phyloP scores from a whole-genome alignment of 2,797 vertebrate species.

The Malurus leucopterus region DNA sequence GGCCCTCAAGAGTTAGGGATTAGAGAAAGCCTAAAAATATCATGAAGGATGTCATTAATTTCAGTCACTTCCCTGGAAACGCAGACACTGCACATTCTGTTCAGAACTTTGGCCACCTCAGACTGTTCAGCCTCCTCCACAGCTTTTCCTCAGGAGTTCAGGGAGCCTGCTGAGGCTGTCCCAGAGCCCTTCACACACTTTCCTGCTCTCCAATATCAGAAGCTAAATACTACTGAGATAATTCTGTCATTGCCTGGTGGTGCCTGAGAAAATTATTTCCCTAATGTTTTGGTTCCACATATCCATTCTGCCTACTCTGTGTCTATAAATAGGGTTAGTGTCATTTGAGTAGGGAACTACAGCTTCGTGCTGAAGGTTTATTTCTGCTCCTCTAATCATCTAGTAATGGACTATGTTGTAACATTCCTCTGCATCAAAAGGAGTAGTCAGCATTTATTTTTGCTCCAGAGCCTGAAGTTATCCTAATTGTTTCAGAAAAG shows the following conservation, averaged over 20 bases:
- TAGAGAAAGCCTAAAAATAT: constrained; percentile 48
- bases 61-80: constrained; percentile 21
- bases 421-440: constrained; percentile 26
- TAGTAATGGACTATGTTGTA: constrained; percentile 26
- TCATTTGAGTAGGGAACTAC: constrained; percentile 22
- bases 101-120: not conserved
- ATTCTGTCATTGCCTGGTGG: constrained; percentile 50
- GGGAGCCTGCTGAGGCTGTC: not conserved
- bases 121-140: not conserved
- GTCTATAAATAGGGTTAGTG: constrained; percentile 46
- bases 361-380: constrained; percentile 34
- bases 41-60: constrained; percentile 19
- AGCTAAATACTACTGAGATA: constrained; percentile 53
- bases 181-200: constrained; percentile 24
- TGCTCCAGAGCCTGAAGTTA: not conserved
- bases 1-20: not conserved
- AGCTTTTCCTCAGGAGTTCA: accelerated
- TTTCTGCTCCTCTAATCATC: constrained; percentile 54
- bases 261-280: constrained; percentile 54
- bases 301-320: constrained; percentile 11
- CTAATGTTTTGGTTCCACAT: constrained; percentile 44
- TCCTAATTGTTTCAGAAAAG: not conserved
- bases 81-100: not conserved
- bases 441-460: constrained; percentile 31
- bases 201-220: constrained; percentile 33